Percentiles rank a stretch among this genome's conserved stretches.
These are phyloP conservation scores for Adelognathus sp. DNA, from an alignment of 2,888 invertebrate genomes.

Conservation along the genomic window DNA sequence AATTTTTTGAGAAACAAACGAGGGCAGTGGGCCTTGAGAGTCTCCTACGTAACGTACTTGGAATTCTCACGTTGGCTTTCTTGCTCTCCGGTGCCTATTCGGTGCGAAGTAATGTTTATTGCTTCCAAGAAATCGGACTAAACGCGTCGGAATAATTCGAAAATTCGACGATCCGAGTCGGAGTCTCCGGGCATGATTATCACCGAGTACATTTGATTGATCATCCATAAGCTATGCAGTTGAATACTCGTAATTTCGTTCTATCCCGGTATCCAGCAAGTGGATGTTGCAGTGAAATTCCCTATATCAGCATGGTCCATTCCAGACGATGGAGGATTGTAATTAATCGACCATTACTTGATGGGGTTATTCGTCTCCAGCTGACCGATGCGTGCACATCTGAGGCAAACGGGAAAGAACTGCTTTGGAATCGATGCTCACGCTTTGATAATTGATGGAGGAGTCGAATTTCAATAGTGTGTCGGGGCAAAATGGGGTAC, in stretches of 20 bases:
- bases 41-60: slow-evolving; percentile 17
- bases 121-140: neutral
- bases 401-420: too few species aligned
- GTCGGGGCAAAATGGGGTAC: too few species aligned
- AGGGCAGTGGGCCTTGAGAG: slow-evolving; percentile 17
- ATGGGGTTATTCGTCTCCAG: too few species aligned
- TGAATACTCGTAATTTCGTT: neutral
- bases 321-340: too few species aligned
- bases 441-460: too few species aligned
- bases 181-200: neutral
- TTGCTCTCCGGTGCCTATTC: neutral
- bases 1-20: slow-evolving; percentile 15
- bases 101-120: slow-evolving; percentile 10
- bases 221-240: neutral
- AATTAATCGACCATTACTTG: too few species aligned
- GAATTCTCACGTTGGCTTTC: neutral
- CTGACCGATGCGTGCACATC: too few species aligned
- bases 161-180: neutral
- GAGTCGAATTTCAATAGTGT: too few species aligned
- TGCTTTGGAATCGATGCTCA: too few species aligned
- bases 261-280: neutral
- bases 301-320: too few species aligned
- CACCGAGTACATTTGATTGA: neutral
- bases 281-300: neutral
- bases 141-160: neutral